phyloP scores from a whole-genome alignment of 2,113 vertebrate genomes.

The Saguinus midas region DNA sequence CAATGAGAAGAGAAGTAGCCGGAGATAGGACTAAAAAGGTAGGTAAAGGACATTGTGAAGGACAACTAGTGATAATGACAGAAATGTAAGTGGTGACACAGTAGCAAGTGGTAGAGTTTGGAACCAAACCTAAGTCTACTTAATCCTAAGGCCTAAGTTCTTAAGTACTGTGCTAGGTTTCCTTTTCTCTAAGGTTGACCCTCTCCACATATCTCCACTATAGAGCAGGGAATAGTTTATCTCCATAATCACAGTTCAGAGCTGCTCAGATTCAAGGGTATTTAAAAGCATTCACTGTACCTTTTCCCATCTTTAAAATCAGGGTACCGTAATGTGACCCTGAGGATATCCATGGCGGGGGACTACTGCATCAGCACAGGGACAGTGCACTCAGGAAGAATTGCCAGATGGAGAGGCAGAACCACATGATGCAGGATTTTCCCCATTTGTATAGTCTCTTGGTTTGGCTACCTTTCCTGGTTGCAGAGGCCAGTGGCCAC shows the following conservation, averaged over 20 bases:
- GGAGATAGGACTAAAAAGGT: not conserved
- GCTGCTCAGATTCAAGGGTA: not conserved
- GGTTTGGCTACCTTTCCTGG: not conserved
- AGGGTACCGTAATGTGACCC: not conserved
- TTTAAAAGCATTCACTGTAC: not conserved
- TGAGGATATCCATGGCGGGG: not conserved
- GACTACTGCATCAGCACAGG: not conserved
- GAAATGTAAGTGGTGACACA: not conserved
- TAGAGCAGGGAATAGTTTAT: not conserved
- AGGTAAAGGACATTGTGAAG: not conserved
- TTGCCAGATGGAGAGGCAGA: not conserved
- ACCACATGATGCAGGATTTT: not conserved
- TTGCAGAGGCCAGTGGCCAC: not conserved
- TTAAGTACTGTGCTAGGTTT: not conserved
- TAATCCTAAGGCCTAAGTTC: conserved; percentile 11
- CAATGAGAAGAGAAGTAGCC: not conserved
- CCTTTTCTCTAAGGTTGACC: not conserved
- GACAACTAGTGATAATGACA: not conserved
- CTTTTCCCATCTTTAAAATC: not conserved
- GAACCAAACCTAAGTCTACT: not conserved
- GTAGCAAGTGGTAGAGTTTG: not conserved
- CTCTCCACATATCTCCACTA: not conserved
- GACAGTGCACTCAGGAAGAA: not conserved
- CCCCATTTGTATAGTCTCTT: not conserved
- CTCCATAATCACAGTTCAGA: not conserved